Percentiles rank a stretch among this genome's conserved stretches.
phyloP scores from a whole-genome alignment of 2,797 vertebrate genomes.

The Limosa lapponica region DNA sequence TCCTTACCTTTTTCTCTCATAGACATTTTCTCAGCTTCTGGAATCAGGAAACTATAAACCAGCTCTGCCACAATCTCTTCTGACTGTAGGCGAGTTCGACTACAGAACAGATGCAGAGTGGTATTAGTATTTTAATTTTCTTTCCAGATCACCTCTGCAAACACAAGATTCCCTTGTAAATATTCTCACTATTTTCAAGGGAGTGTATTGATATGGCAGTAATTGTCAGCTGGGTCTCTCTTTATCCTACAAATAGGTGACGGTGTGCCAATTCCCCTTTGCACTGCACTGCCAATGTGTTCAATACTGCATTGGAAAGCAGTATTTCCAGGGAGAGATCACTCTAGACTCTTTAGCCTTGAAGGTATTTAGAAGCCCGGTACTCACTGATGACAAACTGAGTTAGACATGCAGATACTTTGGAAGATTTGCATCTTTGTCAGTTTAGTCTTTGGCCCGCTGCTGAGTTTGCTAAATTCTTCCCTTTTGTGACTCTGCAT shows the following conservation, averaged over 20 bases:
- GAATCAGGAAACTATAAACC: slow-evolving; percentile 92
- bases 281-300: background rate
- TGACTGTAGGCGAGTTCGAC: slow-evolving; percentile 84
- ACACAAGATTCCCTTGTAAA: background rate
- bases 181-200: background rate
- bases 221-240: background rate
- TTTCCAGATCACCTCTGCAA: background rate
- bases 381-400: background rate
- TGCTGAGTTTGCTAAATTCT: slow-evolving; percentile 51
- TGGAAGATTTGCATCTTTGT: background rate
- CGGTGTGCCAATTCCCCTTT: background rate
- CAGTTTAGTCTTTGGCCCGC: background rate
- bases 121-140: slow-evolving; percentile 1
- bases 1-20: slow-evolving; percentile 87
- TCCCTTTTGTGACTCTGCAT: slow-evolving; percentile 20
- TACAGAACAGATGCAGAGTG: slow-evolving; percentile 51
- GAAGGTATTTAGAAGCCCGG: background rate
- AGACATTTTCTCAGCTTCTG: slow-evolving; percentile 86
- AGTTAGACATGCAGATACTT: background rate
- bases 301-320: background rate
- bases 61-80: slow-evolving; percentile 94
- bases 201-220: background rate
- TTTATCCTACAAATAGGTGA: background rate
- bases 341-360: background rate
- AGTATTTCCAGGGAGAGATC: background rate